A percentile compares a stretch with the other conserved stretches of the same genome.
Evolutionary conservation across 2,113 vertebrate genomes (phyloP).

Genomic region (Lophochroa leadbeateri): DNA sequence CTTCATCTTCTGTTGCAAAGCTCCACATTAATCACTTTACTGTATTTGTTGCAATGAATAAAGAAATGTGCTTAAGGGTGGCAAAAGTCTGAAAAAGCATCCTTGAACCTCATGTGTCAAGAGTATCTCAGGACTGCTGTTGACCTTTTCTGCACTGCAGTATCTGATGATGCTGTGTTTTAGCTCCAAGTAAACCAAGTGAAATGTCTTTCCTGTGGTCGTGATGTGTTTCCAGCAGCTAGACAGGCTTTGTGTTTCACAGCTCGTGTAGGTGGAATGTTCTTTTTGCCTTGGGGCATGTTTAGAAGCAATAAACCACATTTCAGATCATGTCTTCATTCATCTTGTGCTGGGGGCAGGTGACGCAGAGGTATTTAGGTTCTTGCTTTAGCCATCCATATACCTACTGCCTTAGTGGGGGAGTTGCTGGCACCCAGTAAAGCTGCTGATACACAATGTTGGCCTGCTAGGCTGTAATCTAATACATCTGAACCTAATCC

Average conservation of each 20-base stretch:
- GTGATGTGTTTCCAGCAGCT: background rate
- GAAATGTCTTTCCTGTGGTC: background rate
- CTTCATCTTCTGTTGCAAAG: background rate
- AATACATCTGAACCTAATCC: conserved; percentile 66
- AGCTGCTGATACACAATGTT: conserved; percentile 55
- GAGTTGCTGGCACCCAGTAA: conserved; percentile 14
- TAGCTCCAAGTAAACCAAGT: background rate
- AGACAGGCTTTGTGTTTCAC: background rate
- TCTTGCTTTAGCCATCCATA: conserved; percentile 14
- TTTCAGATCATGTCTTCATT: conserved; percentile 23
- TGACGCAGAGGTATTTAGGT: conserved; percentile 33
- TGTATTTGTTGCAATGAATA: background rate
- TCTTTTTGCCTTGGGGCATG: background rate
- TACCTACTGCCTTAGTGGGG: background rate
- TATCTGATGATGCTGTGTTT: background rate
- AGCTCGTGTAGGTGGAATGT: background rate
- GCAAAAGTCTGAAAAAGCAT: background rate
- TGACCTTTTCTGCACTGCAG: background rate
- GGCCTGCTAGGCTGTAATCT: conserved; percentile 60
- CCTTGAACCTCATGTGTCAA: background rate
- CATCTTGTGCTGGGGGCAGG: conserved; percentile 10
- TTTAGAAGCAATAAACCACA: background rate
- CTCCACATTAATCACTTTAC: background rate
- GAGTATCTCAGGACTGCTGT: background rate
- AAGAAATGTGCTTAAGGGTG: background rate